These are phyloP conservation scores for Heteronetta atricapilla DNA, from an alignment of 2,113 vertebrate species.

Conservation along the genomic window DNA sequence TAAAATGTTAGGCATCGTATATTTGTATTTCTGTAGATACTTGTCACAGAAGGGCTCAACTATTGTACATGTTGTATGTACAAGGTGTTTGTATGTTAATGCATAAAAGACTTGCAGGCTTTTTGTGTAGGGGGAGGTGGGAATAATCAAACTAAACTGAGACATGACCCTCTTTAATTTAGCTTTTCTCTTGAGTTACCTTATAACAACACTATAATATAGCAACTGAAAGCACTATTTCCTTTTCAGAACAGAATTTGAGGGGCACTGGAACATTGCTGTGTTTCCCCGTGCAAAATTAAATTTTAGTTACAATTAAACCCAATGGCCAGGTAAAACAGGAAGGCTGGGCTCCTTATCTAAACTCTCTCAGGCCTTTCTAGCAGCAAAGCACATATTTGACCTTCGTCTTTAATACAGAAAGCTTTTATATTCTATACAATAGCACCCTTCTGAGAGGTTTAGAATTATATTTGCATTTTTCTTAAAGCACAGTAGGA, in stretches of 20 bases:
- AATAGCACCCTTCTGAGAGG: conserved; percentile 47
- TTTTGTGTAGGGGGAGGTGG: background rate
- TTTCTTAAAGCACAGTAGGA: conserved; percentile 59
- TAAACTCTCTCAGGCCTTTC: conserved; percentile 50
- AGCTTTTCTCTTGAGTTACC: background rate
- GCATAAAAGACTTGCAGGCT: conserved; percentile 20
- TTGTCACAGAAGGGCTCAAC: conserved; percentile 62
- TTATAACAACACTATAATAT: background rate
- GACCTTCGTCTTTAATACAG: conserved; percentile 47
- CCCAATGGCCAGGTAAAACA: background rate
- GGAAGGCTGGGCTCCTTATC: conserved; percentile 25
- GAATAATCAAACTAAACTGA: background rate
- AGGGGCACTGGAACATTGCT: background rate
- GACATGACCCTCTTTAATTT: background rate
- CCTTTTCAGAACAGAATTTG: background rate
- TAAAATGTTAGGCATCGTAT: conserved; percentile 63
- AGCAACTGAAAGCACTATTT: conserved; percentile 14
- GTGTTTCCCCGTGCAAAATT: background rate
- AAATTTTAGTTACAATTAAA: background rate
- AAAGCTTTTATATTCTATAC: conserved; percentile 46
- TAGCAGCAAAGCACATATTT: conserved; percentile 44
- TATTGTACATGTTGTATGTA: conserved; percentile 54
- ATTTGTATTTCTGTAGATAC: conserved; percentile 60
- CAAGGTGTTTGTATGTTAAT: conserved; percentile 39
- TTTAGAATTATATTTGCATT: conserved; percentile 50